phyloP scores from a whole-genome alignment of 2,113 vertebrate species.

The Vulpes lagopus region DNA sequence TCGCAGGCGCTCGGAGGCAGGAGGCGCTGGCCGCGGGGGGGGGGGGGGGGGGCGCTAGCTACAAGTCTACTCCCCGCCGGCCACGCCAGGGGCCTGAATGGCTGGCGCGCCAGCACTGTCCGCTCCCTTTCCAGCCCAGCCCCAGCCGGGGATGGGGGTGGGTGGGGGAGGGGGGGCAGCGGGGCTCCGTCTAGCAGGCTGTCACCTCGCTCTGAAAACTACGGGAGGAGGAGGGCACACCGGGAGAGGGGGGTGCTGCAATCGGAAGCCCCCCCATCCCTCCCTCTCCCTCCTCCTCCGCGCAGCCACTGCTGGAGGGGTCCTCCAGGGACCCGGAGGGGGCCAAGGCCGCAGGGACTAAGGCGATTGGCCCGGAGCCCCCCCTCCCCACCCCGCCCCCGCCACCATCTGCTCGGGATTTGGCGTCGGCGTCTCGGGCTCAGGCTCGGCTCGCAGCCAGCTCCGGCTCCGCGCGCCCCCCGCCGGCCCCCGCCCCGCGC shows the following conservation, averaged over 20 bases:
- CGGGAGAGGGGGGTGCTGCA: neutral
- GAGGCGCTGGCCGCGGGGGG: neutral
- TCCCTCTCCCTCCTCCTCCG: neutral
- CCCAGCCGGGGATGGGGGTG: neutral
- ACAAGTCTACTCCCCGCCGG: neutral
- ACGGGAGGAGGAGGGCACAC: neutral
- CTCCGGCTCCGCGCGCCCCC: neutral
- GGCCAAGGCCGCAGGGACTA: neutral
- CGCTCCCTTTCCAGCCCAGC: neutral
- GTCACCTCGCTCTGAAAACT: neutral
- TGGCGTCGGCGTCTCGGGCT: neutral
- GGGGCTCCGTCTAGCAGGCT: neutral
- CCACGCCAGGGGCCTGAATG: neutral
- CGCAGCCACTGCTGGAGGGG: neutral
- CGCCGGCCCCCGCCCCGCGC: neutral
- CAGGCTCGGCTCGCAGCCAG: neutral
- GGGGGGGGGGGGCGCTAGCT: no score
- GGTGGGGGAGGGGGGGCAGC: neutral
- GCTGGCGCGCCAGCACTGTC: no score
- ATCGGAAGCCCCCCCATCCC: neutral
- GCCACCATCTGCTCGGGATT: constrained; percentile 73
- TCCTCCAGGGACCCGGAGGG: neutral
- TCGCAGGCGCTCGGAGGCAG: neutral
- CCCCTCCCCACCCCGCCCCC: constrained; percentile 59
- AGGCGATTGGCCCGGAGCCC: constrained; percentile 58